Evolutionary conservation across 92 coral and sea anemone species (phyloP).

Genomic region (Actinernus sp.): DNA sequence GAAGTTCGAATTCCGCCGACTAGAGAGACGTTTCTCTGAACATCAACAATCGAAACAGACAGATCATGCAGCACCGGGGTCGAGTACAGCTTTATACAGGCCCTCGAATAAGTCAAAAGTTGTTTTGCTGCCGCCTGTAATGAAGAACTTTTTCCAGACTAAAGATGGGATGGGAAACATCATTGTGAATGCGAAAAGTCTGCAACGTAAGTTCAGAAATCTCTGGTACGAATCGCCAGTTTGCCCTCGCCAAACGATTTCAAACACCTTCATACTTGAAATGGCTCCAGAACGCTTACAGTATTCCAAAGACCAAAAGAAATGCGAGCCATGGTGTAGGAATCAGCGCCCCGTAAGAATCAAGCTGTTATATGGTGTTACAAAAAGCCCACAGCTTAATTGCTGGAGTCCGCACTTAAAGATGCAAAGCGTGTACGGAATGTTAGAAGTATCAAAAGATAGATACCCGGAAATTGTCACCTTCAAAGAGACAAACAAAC

Average conservation of each 20-base stretch:
- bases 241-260: conserved; percentile 43
- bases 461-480: conserved; percentile 4
- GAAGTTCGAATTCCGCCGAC: conserved; percentile 31
- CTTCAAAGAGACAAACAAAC: not conserved
- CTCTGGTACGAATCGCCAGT: conserved; percentile 54
- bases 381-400: conserved; percentile 36
- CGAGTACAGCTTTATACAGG: conserved; percentile 3
- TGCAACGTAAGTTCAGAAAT: conserved; percentile 47
- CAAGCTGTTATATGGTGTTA: conserved; percentile 17
- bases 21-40: conserved; percentile 15
- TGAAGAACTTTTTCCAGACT: conserved; percentile 49
- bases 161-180: conserved; percentile 62
- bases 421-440: conserved; percentile 13
- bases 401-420: conserved; percentile 19
- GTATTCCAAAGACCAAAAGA: conserved; percentile 29
- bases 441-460: conserved; percentile 11
- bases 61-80: not conserved
- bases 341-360: conserved; percentile 28
- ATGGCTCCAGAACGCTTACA: conserved; percentile 57
- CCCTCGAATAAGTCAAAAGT: conserved; percentile 45
- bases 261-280: conserved; percentile 48
- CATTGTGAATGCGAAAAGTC: conserved; percentile 43
- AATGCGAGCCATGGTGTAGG: conserved; percentile 58
- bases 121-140: conserved; percentile 24
- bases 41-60: conserved; percentile 9